Evolutionary conservation across 2,888 invertebrate genomes (phyloP).

Genomic region (Cerastis rubricosa): DNA sequence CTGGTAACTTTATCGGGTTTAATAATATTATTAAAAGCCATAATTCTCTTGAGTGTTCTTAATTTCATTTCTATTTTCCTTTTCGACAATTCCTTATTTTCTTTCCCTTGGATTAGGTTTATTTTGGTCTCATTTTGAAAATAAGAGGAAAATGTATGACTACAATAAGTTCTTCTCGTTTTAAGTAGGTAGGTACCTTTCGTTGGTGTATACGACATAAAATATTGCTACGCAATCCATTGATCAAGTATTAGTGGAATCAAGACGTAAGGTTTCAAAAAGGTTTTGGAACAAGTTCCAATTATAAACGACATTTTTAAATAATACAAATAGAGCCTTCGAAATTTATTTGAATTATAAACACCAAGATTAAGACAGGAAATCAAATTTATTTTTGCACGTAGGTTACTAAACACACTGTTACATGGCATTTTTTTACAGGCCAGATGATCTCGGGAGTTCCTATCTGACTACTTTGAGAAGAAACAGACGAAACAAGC

Average conservation of each 20-base stretch:
- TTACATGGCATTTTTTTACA: not conserved
- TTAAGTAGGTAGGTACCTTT: not conserved
- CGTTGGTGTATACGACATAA: too few species aligned
- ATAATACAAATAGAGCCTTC: not conserved
- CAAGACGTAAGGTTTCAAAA: not conserved
- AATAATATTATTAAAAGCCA: constrained; percentile 60
- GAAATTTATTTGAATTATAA: not conserved
- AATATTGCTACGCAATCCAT: not conserved
- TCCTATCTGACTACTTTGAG: not conserved
- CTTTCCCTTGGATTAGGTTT: not conserved
- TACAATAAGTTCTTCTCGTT: not conserved
- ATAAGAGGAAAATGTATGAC: not conserved
- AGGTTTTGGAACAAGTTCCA: not conserved
- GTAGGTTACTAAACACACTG: too few species aligned
- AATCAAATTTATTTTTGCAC: not conserved
- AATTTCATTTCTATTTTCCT: constrained; percentile 35
- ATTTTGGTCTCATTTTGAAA: constrained; percentile 19
- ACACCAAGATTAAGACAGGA: not conserved
- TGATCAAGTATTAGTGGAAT: not conserved
- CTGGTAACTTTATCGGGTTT: constrained; percentile 59
- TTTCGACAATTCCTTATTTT: constrained; percentile 16
- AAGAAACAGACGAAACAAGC: not conserved
- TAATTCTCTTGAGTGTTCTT: constrained; percentile 45
- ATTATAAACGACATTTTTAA: not conserved
- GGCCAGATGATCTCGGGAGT: not conserved